phyloP scores from a whole-genome alignment of 2,888 invertebrate genomes.

The Apoderus coryli region DNA sequence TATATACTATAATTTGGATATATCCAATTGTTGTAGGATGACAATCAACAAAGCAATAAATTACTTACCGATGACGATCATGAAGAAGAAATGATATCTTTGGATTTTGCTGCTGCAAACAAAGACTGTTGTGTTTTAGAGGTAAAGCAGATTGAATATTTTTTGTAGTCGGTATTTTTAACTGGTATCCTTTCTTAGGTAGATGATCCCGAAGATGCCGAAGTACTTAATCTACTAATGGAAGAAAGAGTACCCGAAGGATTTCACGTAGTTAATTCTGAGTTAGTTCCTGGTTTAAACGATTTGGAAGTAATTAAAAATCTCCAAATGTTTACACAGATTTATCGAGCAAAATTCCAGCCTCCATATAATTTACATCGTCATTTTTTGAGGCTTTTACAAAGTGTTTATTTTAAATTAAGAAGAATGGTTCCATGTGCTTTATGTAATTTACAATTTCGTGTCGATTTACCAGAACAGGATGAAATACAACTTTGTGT shows the following conservation, averaged over 20 bases:
- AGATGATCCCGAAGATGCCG: conserved; percentile 71
- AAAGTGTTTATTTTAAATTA: conserved; percentile 79
- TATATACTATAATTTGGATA: conserved; percentile 1
- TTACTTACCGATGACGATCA: conserved; percentile 47
- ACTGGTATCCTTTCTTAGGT: conserved; percentile 35
- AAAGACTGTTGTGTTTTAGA: conserved; percentile 72
- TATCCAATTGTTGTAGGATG: conserved; percentile 20
- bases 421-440: conserved; percentile 79
- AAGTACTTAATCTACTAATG: conserved; percentile 56
- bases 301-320: conserved; percentile 52
- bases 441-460: conserved; percentile 64
- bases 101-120: conserved; percentile 56
- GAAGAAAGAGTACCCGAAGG: conserved; percentile 62
- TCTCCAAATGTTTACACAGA: conserved; percentile 74
- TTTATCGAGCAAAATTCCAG: conserved; percentile 53
- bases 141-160: conserved; percentile 28
- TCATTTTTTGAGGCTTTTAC: conserved; percentile 43
- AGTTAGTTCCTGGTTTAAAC: conserved; percentile 56
- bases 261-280: conserved; percentile 66
- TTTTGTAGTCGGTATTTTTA: background rate
- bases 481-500: conserved; percentile 48
- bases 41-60: conserved; percentile 26
- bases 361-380: conserved; percentile 33
- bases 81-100: conserved; percentile 49
- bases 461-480: conserved; percentile 76